Base-by-base conservation (phyloP, 2,113 vertebrate species). In the Boulengerochromis microlepis region DNA sequence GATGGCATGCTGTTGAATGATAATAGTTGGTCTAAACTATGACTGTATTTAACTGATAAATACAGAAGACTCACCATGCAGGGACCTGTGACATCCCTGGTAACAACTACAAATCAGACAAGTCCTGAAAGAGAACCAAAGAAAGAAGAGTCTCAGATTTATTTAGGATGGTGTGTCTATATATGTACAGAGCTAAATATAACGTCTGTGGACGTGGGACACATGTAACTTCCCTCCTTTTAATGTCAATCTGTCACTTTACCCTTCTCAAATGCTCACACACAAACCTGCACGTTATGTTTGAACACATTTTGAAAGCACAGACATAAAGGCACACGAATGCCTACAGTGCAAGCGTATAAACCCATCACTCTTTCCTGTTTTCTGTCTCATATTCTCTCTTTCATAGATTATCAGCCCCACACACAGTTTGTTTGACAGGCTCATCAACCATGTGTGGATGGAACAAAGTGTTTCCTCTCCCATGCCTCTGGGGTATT, bases 361-460 rank as follows among this genome's bases (percentile, higher is more conserved):
- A 74, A 86, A 90, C 61, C 85, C 71, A 85, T 87, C 42, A 78
- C n/a, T 82, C 22, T 74, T 16, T 57, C 22, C 13, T n/a, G 12
- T 22, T 78, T 16, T 88, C n/a, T 24, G 10, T 80, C 64, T 18
- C 12, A 83, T 47, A 19, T 56, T 74, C 54, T 57, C 7, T 24
- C 59, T 85, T 47, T 80, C 33, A 18, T 76, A 61, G 66, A 69
- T 82, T 85, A 82, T 83, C 52, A 26, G 31, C 85, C 71, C 86
- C 90, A 85, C 93, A 91, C 93, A 94, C 92, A 47, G 87, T 94
- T 85, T 95, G 93, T 94, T 93, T 95, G 94, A 95, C 94, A 93
- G 86, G 56, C 42, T 35, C 53, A 82, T 94, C 85, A 82, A 88
- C 83, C 56, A 38, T 16, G 10, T 92, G 64, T 29, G 66, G 84